A percentile compares a stretch with the other conserved stretches of the same genome.
These are phyloP conservation scores for Sebastes hubbsi DNA, from an alignment of 2,797 vertebrate species.

Conservation along the genomic window DNA sequence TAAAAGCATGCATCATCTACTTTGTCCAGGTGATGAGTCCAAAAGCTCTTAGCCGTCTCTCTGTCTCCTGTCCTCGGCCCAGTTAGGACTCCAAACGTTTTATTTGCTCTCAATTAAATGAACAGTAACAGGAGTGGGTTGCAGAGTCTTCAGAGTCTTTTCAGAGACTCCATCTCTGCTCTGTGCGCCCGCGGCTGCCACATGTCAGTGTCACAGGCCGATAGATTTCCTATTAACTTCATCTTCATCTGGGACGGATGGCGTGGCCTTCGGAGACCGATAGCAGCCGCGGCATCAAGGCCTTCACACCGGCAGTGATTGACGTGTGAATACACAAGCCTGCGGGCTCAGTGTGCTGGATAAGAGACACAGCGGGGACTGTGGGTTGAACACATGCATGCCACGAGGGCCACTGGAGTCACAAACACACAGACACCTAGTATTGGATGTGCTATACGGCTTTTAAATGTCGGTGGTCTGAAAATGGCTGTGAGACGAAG, in stretches of 20 bases:
- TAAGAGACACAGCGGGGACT: neutral
- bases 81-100: neutral
- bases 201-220: constrained; percentile 47
- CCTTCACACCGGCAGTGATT: constrained; percentile 34
- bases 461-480: neutral
- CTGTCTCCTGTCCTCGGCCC: neutral
- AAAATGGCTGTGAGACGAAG: neutral
- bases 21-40: neutral
- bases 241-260: constrained; percentile 46
- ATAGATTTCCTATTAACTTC: constrained; percentile 57
- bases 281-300: constrained; percentile 19
- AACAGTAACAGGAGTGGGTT: neutral
- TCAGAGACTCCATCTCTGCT: constrained; percentile 8
- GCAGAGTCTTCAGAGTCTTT: neutral
- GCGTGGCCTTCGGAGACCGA: constrained; percentile 29
- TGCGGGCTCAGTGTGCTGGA: constrained; percentile 16
- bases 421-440: neutral
- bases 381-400: neutral
- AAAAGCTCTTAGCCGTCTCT: neutral
- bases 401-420: neutral
- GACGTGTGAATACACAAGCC: constrained; percentile 31
- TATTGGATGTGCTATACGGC: too few species aligned
- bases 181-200: constrained; percentile 10
- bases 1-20: neutral
- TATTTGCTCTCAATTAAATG: constrained; percentile 2